phyloP scores from a whole-genome alignment of 2,888 invertebrate genomes.

The Malacosoma neustria region DNA sequence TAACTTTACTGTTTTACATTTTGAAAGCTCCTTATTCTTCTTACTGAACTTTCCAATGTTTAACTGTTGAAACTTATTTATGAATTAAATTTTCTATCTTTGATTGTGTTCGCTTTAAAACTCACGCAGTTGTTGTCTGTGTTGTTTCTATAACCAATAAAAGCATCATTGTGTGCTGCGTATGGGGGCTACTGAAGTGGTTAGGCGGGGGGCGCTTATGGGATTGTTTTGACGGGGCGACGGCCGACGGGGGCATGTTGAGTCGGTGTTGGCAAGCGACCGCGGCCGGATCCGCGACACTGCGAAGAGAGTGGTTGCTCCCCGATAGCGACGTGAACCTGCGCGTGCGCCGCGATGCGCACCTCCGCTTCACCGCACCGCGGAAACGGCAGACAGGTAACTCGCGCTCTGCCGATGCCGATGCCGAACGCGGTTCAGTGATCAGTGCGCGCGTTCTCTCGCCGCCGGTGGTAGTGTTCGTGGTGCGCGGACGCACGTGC shows the following conservation, averaged over 20 bases:
- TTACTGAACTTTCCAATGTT: neutral
- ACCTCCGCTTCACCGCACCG: conserved; percentile 61
- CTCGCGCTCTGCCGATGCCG: conserved; percentile 34
- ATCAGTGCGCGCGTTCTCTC: conserved; percentile 73
- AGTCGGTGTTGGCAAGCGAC: conserved; percentile 10
- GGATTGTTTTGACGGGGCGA: conserved; percentile 32
- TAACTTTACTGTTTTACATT: conserved; percentile 13
- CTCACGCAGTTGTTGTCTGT: too few relatives aligned
- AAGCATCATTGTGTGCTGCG: too few relatives aligned
- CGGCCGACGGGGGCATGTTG: conserved; percentile 8
- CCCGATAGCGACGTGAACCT: conserved; percentile 37
- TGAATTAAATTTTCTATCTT: too few relatives aligned
- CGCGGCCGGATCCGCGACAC: conserved; percentile 19
- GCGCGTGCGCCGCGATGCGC: conserved; percentile 68
- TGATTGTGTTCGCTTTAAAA: too few relatives aligned
- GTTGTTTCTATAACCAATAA: too few relatives aligned
- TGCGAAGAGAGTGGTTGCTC: conserved; percentile 34
- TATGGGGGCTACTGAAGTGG: neutral
- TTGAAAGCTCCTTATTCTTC: conserved; percentile 6
- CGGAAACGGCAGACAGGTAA: conserved; percentile 66
- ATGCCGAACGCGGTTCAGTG: conserved; percentile 49
- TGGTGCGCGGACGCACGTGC: conserved; percentile 57
- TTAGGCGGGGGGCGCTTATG: conserved; percentile 6
- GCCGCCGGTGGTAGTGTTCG: conserved; percentile 69
- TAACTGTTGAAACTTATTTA: neutral